A percentile compares a stretch with the other conserved stretches of the same genome.
Evolutionary conservation across 1,140 invertebrate genomes (phyloP).

Genomic region (Camponotus vicinus): DNA sequence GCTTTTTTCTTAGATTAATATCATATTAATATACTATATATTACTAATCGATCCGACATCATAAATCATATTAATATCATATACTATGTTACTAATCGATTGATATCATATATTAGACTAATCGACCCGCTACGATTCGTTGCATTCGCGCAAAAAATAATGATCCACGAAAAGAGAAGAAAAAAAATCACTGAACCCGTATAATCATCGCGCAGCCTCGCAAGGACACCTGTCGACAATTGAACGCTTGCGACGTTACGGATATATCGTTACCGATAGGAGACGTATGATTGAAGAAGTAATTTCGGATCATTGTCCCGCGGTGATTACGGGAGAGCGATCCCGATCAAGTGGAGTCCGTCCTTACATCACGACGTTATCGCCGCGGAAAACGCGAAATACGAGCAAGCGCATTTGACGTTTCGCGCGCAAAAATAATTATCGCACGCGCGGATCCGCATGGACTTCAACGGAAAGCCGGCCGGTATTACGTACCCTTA

Average conservation of each 20-base stretch:
- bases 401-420: conserved; percentile 39
- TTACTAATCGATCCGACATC: conserved; percentile 7
- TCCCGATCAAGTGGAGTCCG: neutral
- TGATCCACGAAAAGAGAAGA: neutral
- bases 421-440: conserved; percentile 65
- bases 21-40: neutral
- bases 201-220: neutral
- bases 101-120: neutral
- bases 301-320: neutral
- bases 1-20: conserved; percentile 13
- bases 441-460: conserved; percentile 36
- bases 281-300: neutral
- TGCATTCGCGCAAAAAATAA: neutral
- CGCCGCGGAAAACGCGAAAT: conserved; percentile 36
- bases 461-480: conserved; percentile 13
- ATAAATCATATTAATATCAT: neutral
- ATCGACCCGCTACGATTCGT: neutral
- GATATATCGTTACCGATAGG: neutral
- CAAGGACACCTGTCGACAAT: conserved; percentile 10
- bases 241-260: neutral
- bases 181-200: neutral
- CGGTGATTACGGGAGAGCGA: neutral
- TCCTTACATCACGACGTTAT: conserved; percentile 1
- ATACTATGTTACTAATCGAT: too few species aligned
- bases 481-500: conserved; percentile 61